Base-by-base conservation (phyloP, 2,797 vertebrate species). In the Pempheris klunzingeri region DNA sequence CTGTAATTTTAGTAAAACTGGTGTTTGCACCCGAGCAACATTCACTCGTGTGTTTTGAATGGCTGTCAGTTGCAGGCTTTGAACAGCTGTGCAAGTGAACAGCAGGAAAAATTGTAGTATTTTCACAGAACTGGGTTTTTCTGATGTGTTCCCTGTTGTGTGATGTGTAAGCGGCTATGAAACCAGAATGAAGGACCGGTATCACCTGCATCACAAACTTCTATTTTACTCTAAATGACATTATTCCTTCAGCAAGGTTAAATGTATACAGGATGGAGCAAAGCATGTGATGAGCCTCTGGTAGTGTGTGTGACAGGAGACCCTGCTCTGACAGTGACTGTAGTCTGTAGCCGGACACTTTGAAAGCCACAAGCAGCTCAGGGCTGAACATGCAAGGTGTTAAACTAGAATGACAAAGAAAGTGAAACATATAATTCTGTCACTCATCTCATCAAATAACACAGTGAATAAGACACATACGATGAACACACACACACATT, bases 231-330 rank as follows among this genome's bases (percentile, higher is more conserved):
- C 41, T 15, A 54, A 54, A 36, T 49, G 57, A n/a, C 62, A 43
- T 17, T 46, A 32, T 46, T 47, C 65, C 73, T 55, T 82, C 74
- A 77, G 80, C 68, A 71, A 60, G 30, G 43, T 59, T 74, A 78
- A 38, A 54, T 58, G 67, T 63, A 49, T 12, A 60, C 26, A 28
- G 13, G 59, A 57, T 60, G 64, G 18, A 67, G 64, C 52, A 58
- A 52, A 32, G 47, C 64, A 68, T 57, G 38, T 76, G 41, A 62
- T 57, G 58, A 74, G 74, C 61, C 66, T 24, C 12, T 22, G 62
- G 32, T 24, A 34, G 28, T 47, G 53, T 71, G 28, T 30, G 32
- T 54, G 15, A 47, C 18, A 26, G 24, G 66, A 28, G 52, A 32
- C 57, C 7, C 57, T 26, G 70, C 57, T 11, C 39, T 71, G 57